phyloP scores from a whole-genome alignment of 2,113 vertebrate genomes.

The Trematocara unimaculatum region DNA sequence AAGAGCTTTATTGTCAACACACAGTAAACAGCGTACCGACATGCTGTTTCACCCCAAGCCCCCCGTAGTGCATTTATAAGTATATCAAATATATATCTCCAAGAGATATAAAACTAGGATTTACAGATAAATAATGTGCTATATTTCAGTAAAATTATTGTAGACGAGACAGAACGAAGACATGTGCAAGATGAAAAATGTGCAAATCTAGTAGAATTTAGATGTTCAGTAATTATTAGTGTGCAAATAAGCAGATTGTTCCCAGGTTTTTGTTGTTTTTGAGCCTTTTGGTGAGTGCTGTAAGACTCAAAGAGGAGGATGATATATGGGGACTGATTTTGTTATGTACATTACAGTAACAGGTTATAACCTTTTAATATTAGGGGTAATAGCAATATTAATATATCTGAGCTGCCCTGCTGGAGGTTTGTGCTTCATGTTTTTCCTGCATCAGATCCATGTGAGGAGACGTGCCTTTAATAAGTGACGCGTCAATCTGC shows the following conservation, averaged over 20 bases:
- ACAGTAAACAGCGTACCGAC: not conserved
- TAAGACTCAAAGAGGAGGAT: not conserved
- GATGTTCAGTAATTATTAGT: not conserved
- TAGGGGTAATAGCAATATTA: not conserved
- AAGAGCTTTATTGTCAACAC: not conserved
- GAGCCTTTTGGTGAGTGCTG: not conserved
- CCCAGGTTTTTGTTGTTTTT: not conserved
- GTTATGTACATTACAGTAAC: not conserved
- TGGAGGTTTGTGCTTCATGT: not conserved
- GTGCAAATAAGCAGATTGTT: not conserved
- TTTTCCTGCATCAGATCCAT: not conserved
- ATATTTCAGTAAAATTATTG: fast-evolving
- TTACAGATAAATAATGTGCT: not conserved
- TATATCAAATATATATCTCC: not conserved
- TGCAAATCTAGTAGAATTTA: not conserved
- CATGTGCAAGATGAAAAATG: not conserved
- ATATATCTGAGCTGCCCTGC: not conserved
- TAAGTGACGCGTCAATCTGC: constrained; percentile 27
- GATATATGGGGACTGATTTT: not conserved
- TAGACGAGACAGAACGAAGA: not conserved
- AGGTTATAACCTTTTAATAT: not conserved
- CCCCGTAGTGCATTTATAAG: not conserved
- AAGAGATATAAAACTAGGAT: not conserved
- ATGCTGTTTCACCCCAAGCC: not conserved
- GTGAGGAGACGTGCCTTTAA: not conserved